Evolutionary conservation across 1,140 invertebrate species (phyloP), one percentile per base, ranked within the genome.

Genomic region (Monomorium pharaonis): DNA sequence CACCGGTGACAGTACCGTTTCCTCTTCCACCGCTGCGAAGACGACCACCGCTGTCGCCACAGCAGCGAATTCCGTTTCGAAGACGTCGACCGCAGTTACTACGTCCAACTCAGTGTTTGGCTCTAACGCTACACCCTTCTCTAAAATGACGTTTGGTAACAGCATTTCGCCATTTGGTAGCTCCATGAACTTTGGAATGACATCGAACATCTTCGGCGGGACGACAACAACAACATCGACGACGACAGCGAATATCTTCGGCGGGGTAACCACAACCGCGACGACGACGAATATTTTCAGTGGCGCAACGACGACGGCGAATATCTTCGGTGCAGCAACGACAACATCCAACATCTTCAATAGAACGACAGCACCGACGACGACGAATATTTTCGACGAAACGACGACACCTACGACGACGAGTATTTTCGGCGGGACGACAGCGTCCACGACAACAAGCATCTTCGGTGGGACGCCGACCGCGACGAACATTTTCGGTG

Each of bases 61-160:
- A 9, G 27, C 77, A 9, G n/a, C 44, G 1, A 86, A 37, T 21
- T 30, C 67, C 3, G 27, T 56, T 7, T 16, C 56, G 51, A 83
- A 67, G 14, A 60, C 69, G 16, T 37, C 42, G 5, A 51, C 44
- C 16, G 27, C 42, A 1, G 27, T 12, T 33, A 21, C 54, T 3
- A 81, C 78, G 10, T 60, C 21, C 27, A 89, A 85, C 10, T 30
- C 85, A 5, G 37, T 84, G 27, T 87, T 89, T 27, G 37, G 21
- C 10, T 60, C 58, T 3, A 58, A 51, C 0, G 30, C 87, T 12
- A 30, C 72, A 18, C 18, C 70, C 4, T 89, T 89, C 16, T 62
- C 76, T 0, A 88, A 86, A 10, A 33, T 67, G 5, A 44, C 37
- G 0, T 83, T 88, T 16, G 84, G 77, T 14, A 62, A 33, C 33